These are phyloP conservation scores for Gymnobelideus leadbeateri DNA, from an alignment of 2,113 vertebrate genomes.

Conservation along the genomic window DNA sequence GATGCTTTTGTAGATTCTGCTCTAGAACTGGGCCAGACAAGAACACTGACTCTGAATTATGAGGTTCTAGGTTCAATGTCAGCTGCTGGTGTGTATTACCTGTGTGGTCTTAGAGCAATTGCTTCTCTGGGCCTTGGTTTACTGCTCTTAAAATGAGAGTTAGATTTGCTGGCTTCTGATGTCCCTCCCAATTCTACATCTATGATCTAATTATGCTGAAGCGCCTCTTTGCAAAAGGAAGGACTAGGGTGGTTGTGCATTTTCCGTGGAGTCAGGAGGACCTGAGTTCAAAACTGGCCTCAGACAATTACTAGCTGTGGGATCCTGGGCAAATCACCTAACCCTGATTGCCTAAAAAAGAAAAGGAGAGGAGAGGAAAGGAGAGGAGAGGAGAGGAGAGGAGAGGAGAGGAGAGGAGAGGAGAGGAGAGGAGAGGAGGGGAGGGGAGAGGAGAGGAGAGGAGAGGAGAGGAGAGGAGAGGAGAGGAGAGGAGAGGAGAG, in stretches of 20 bases:
- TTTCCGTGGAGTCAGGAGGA: background rate
- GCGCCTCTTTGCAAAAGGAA: background rate
- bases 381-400: too few relatives aligned
- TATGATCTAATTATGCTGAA: background rate
- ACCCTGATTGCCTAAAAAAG: background rate
- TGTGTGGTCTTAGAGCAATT: background rate
- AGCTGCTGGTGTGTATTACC: background rate
- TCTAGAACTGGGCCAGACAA: background rate
- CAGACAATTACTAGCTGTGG: background rate
- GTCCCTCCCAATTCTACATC: background rate
- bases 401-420: too few relatives aligned
- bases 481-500: too few relatives aligned
- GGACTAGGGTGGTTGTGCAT: background rate
- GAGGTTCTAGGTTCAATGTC: background rate
- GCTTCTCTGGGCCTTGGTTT: background rate
- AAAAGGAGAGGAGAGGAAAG: too few relatives aligned
- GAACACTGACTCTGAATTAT: background rate
- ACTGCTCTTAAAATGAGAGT: background rate
- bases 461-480: too few relatives aligned
- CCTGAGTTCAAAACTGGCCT: background rate
- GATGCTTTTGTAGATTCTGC: background rate
- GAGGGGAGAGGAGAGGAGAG: too few relatives aligned
- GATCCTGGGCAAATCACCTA: background rate
- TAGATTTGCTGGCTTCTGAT: background rate
- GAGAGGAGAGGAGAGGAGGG: too few relatives aligned